Base-by-base conservation (phyloP, 2,888 invertebrate species). In the Latrodectus hesperus region DNA sequence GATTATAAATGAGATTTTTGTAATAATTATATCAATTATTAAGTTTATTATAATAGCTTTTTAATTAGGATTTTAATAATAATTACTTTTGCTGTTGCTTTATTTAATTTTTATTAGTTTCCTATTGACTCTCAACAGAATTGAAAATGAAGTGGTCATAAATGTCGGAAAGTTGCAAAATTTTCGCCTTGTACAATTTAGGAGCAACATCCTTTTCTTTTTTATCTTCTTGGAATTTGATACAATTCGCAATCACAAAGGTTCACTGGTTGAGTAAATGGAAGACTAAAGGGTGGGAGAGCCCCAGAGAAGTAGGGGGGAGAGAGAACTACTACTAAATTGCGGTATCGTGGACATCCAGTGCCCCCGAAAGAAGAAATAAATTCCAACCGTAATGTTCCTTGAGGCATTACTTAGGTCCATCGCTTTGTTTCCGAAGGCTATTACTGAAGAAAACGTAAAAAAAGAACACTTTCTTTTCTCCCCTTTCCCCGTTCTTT, bases 201-300 rank as follows among this genome's bases (percentile, higher is more conserved):
- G 60, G n/a, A 11, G 60, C 12, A n/a, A 11, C 60, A 16, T 16
- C 12, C 6, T 11, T n/a, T 51, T 73, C 17, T 73, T 52, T n/a
- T n/a, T 73, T 52, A 16, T 17, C 16, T 17, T 73, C 52, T 49
- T 52, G 10, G n/a, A 49, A n/a, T 60, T 17, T n/a, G 49, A 73
- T 52, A 49, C 73, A 73, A 38, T 49, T 73, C 73, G 52, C 73
- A 73, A 73, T 73, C 73, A 73, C 73, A 52, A 26, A 73, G 73
- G 73, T 73, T 73, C 53, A 73, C 73, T 73, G 53, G 73, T 17
- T 73, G 73, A 73, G 73, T 53, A 73, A 73, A 73, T 73, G 73
- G 73, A 73, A 52, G 49, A 17, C 49, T 10, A 5, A 49, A 12
- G 17, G 49, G 73, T 12, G 12, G n/a, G 60, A 60, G 14, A n/a